phyloP scores from a whole-genome alignment of 2,888 invertebrate genomes.

The Ormia ochracea region DNA sequence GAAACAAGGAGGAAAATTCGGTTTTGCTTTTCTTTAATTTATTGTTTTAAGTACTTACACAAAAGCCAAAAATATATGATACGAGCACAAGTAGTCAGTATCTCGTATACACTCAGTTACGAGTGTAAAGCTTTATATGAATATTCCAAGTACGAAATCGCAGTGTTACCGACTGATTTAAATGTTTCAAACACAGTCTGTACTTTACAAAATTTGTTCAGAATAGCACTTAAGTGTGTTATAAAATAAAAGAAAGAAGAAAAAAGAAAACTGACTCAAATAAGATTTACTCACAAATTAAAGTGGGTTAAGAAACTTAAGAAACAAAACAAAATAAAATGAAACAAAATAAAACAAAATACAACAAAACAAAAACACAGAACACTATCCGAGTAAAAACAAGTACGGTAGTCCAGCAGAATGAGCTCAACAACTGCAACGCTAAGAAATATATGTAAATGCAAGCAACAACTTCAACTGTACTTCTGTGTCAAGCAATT shows the following conservation, averaged over 20 bases:
- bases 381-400: not conserved
- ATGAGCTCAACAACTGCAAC: not conserved
- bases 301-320: conserved; percentile 59
- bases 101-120: conserved; percentile 4
- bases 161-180: not conserved
- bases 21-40: not conserved
- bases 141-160: conserved; percentile 3
- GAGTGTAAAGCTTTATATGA: conserved; percentile 18
- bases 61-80: conserved; percentile 40
- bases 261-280: conserved; percentile 48
- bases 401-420: not conserved
- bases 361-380: too few species aligned
- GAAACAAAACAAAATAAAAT: conserved; percentile 27
- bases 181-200: conserved; percentile 20
- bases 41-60: conserved; percentile 11
- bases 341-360: too few species aligned
- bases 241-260: not conserved
- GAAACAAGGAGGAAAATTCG: not conserved
- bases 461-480: conserved; percentile 31
- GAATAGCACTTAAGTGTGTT: conserved; percentile 43
- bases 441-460: conserved; percentile 6
- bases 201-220: conserved; percentile 26
- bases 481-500: conserved; percentile 47
- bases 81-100: conserved; percentile 39
- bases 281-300: conserved; percentile 61